These are phyloP conservation scores for Proctacanthus coquilletti DNA, from an alignment of 1,140 invertebrate species.

Conservation along the genomic window DNA sequence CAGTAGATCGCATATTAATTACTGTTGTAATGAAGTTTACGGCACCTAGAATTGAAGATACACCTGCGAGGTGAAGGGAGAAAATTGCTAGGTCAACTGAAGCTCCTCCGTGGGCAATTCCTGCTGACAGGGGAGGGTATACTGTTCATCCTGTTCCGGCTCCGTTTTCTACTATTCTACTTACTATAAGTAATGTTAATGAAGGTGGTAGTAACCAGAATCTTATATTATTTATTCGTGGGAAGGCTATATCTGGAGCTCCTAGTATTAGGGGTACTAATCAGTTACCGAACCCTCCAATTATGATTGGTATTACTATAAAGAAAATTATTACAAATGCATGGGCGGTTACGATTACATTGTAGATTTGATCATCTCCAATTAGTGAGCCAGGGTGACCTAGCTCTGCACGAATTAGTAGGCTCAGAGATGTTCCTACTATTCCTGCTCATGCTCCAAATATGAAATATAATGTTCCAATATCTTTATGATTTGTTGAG, in stretches of 20 bases:
- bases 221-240: constrained; percentile 63
- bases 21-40: constrained; percentile 48
- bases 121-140: constrained; percentile 46
- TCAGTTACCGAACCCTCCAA: constrained; percentile 67
- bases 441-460: constrained; percentile 50
- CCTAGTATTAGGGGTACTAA: constrained; percentile 55
- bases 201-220: constrained; percentile 53
- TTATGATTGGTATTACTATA: constrained; percentile 61
- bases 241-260: constrained; percentile 56
- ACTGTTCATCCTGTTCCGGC: constrained; percentile 50
- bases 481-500: constrained; percentile 63
- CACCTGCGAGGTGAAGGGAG: constrained; percentile 45
- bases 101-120: constrained; percentile 36
- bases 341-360: constrained; percentile 53
- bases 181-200: constrained; percentile 39
- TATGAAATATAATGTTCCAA: constrained; percentile 58
- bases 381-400: constrained; percentile 40
- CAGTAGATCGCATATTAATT: constrained; percentile 37
- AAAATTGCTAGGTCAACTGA: constrained; percentile 53
- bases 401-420: constrained; percentile 53
- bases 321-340: constrained; percentile 69
- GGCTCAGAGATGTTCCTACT: constrained; percentile 43
- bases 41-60: constrained; percentile 49
- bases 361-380: constrained; percentile 53
- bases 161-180: constrained; percentile 40